A percentile compares a stretch with the other conserved stretches of the same genome.
These are phyloP conservation scores for Aurelia aurita complex sp. Pacific DNA, from an alignment of 30 jellyfish, hydroid and myxozoan species.

Conservation along the genomic window DNA sequence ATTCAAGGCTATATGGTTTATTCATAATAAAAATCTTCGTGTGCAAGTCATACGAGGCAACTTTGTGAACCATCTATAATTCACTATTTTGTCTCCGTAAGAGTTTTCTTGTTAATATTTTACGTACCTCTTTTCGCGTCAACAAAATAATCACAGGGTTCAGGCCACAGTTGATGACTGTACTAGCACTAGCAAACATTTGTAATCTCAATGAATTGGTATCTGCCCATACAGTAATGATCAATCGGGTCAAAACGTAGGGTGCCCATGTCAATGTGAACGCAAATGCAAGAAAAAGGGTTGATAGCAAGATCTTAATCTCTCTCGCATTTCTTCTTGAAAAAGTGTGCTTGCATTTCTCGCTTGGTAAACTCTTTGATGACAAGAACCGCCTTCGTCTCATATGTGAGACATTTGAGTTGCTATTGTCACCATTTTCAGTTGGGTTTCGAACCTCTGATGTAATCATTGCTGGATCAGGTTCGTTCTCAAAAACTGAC, in stretches of 20 bases:
- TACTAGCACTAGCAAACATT: slow-evolving; percentile 52
- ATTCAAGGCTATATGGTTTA: no score
- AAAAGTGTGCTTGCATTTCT: slow-evolving; percentile 31
- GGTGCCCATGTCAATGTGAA: slow-evolving; percentile 70
- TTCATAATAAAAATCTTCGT: no score
- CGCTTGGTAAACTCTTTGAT: no score
- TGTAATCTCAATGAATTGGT: slow-evolving; percentile 55
- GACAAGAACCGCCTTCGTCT: no score
- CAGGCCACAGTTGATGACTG: slow-evolving; percentile 65
- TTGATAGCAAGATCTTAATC: slow-evolving; percentile 29
- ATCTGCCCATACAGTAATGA: slow-evolving; percentile 48
- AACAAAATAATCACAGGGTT: slow-evolving; percentile 48
- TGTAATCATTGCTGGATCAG: no score
- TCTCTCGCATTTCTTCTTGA: slow-evolving; percentile 36
- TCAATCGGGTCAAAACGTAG: slow-evolving; percentile 49
- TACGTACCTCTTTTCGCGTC: slow-evolving; percentile 58
- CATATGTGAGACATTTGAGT: no score
- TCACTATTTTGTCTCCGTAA: neutral
- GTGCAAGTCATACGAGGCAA: no score
- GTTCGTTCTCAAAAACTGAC: no score
- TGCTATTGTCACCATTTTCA: no score
- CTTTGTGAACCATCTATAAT: no score
- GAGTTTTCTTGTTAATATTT: slow-evolving; percentile 4
- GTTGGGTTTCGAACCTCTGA: no score
- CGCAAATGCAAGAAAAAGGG: slow-evolving; percentile 57